These are phyloP conservation scores for Erythrocercus mccallii DNA, from an alignment of 2,113 vertebrate genomes.

Conservation along the genomic window DNA sequence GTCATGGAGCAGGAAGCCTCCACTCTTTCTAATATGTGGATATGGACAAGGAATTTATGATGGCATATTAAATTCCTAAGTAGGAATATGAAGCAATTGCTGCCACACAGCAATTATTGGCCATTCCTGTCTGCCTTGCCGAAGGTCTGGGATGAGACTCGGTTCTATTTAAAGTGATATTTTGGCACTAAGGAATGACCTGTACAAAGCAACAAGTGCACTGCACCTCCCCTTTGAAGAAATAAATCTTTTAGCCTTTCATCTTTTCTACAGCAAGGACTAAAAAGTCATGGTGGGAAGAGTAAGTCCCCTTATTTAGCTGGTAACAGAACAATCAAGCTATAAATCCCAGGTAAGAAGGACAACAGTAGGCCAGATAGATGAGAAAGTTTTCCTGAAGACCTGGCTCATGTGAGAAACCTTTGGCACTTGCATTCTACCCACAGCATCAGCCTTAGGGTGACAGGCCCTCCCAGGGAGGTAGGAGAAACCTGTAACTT, in stretches of 20 bases:
- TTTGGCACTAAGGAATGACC: neutral
- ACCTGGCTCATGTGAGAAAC: neutral
- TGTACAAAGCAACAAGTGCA: neutral
- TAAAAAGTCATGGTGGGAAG: neutral
- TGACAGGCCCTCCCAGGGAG: neutral
- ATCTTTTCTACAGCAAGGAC: neutral
- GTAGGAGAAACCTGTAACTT: neutral
- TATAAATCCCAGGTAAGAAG: neutral
- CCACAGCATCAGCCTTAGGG: neutral
- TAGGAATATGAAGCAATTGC: neutral
- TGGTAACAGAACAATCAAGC: neutral
- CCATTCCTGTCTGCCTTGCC: neutral
- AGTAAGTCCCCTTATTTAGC: neutral
- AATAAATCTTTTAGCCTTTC: neutral
- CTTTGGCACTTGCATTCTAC: neutral
- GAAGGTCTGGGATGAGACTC: neutral
- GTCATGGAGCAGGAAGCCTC: neutral
- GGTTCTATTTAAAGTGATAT: neutral
- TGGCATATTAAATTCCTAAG: neutral
- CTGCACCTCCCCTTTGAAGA: neutral
- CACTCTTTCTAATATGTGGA: accelerated
- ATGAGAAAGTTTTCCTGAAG: neutral
- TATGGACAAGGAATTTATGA: neutral
- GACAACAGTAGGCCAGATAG: neutral
- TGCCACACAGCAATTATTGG: neutral